These are phyloP conservation scores for Notothenia rossii DNA, from an alignment of 2,113 vertebrate species.

Conservation along the genomic window DNA sequence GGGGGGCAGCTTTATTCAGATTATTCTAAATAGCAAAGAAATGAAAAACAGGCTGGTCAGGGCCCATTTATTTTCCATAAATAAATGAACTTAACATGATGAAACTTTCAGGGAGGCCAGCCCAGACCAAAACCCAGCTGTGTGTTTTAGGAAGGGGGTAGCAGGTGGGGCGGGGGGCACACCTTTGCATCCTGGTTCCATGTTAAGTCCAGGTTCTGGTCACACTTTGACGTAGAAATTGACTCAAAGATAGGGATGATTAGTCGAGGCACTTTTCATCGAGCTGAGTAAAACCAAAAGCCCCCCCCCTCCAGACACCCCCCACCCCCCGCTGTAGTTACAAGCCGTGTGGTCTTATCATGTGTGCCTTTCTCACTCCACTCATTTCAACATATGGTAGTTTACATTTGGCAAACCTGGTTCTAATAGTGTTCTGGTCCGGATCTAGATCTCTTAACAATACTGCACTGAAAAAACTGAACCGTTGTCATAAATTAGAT, in stretches of 20 bases:
- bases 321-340: constrained; percentile 50
- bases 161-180: not conserved
- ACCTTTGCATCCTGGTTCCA: constrained; percentile 8
- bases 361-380: constrained; percentile 87
- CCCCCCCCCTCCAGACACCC: not conserved
- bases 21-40: constrained; percentile 47
- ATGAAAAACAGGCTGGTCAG: constrained; percentile 40
- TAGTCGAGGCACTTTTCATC: constrained; percentile 75
- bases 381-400: constrained; percentile 78
- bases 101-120: constrained; percentile 60
- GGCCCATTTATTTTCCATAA: no score
- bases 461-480: not conserved
- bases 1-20: constrained; percentile 28
- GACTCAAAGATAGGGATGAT: constrained; percentile 50
- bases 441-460: constrained; percentile 55
- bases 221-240: not conserved
- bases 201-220: not conserved
- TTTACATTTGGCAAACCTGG: constrained; percentile 79
- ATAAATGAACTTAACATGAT: constrained; percentile 26
- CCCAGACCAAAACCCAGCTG: constrained; percentile 53
- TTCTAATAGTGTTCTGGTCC: constrained; percentile 65
- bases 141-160: constrained; percentile 5
- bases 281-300: constrained; percentile 84
- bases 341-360: constrained; percentile 84
- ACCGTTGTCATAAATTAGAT: no score